Evolutionary conservation across 2,888 invertebrate species (phyloP), one percentile per base, ranked within the genome.

Genomic region (Acanthosepion esculentum): DNA sequence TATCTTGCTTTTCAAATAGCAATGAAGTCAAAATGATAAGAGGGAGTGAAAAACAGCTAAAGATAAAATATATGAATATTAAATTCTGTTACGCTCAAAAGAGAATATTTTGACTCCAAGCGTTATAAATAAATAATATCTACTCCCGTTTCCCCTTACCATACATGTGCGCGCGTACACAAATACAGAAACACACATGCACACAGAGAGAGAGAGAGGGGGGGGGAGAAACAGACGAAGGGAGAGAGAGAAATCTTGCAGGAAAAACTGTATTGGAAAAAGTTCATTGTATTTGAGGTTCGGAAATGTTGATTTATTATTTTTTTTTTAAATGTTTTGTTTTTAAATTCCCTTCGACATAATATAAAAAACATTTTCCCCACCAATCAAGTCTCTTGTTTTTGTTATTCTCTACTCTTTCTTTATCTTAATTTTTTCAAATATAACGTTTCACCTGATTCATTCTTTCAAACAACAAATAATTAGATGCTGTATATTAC

Each of bases 51-150:
- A 78, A 78, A 78, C n/a, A 10, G 29, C 15, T 4, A 6, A n/a
- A n/a, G n/a, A 78, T 78, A 78, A 78, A 78, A 78, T n/a, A 78
- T n/a, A 78, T 78, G 78, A 78, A 78, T 78, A 78, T 78, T 78
- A n/a, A 78, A 78, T 78, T 78, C 15, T n/a, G 78, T n/a, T 78
- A 78, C 78, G 78, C 78, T 78, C 29, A 78, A 78, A 78, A 78
- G 78, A n/a, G n/a, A 78, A 78, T 78, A n/a, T 78, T 78, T 78
- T 78, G 78, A 78, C 78, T 78, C n/a, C 29, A n/a, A 78, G 78
- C 78, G n/a, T 78, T 78, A 78, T 78, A 78, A 78, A 78, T n/a
- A 78, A 12, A 29, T 64, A 64, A 64, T 29, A 29, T 64, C 23
- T 55, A 29, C 64, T 20, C 20, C 64, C 26, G 64, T 64, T 64